Conservation (phyloP, 1,140 invertebrate species). For the Procambarus virginalis region DNA sequence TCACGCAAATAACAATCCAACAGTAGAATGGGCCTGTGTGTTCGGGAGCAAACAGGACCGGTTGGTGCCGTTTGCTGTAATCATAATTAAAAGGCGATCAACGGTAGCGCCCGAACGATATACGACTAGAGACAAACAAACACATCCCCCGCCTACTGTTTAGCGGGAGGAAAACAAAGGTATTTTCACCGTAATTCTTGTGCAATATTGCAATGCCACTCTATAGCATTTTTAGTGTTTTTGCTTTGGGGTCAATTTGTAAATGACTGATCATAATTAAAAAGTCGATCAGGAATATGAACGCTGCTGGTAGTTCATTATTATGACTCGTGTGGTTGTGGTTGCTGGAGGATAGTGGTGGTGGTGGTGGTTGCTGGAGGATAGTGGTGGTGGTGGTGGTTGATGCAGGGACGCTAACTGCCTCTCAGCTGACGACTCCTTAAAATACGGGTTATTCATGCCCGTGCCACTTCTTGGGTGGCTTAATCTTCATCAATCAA, state of each 20-base stretch:
- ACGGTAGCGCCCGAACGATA: neutral
- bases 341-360: neutral
- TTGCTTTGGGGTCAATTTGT: neutral
- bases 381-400: too few species aligned
- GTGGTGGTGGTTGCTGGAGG: too few species aligned
- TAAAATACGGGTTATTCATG: too few species aligned
- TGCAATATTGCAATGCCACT: neutral
- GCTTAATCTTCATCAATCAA: too few species aligned
- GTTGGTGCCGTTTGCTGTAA: constrained; percentile 7
- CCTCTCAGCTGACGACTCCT: too few species aligned
- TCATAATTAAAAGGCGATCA: constrained; percentile 15
- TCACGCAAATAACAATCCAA: constrained; percentile 3
- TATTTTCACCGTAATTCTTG: neutral
- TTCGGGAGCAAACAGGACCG: neutral
- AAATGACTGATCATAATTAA: neutral
- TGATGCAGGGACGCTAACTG: too few species aligned
- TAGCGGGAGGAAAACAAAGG: neutral
- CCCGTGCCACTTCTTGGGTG: too few species aligned
- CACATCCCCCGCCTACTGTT: neutral
- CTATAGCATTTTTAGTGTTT: neutral
- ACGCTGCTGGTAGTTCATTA: neutral
- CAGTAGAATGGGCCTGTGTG: neutral
- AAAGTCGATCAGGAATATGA: neutral
- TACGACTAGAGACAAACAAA: neutral
- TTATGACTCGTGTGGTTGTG: neutral